phyloP scores from a whole-genome alignment of 1,140 invertebrate genomes.

The Hyposmocoma kahamanoa region DNA sequence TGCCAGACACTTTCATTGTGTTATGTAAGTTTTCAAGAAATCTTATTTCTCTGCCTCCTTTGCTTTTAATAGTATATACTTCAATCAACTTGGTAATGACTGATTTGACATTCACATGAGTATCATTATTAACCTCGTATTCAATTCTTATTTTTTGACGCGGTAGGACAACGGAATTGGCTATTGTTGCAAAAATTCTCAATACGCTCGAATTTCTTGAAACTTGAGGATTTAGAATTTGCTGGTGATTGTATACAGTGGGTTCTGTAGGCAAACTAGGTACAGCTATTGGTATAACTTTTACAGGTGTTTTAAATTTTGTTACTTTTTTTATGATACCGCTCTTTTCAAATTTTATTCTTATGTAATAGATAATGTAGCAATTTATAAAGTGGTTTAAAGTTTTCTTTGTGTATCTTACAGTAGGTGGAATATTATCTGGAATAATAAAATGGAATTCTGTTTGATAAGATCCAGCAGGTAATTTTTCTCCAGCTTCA shows the following conservation, averaged over 20 bases:
- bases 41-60: background rate
- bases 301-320: background rate
- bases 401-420: background rate
- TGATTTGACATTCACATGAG: background rate
- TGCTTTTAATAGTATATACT: background rate
- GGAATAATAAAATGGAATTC: background rate
- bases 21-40: background rate
- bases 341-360: background rate
- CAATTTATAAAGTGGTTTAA: background rate
- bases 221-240: background rate
- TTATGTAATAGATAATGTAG: background rate
- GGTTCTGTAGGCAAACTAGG: background rate
- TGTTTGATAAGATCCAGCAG: background rate
- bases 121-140: background rate
- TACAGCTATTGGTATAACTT: background rate
- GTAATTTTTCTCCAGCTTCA: background rate
- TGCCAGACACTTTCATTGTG: background rate
- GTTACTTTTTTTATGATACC: background rate
- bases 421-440: background rate
- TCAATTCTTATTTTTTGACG: background rate
- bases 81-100: background rate
- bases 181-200: background rate
- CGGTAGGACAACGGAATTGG: background rate
- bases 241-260: background rate
- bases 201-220: background rate